Evolutionary conservation across 2,797 vertebrate genomes (phyloP).

Genomic region (Ambastaia sidthimunki): DNA sequence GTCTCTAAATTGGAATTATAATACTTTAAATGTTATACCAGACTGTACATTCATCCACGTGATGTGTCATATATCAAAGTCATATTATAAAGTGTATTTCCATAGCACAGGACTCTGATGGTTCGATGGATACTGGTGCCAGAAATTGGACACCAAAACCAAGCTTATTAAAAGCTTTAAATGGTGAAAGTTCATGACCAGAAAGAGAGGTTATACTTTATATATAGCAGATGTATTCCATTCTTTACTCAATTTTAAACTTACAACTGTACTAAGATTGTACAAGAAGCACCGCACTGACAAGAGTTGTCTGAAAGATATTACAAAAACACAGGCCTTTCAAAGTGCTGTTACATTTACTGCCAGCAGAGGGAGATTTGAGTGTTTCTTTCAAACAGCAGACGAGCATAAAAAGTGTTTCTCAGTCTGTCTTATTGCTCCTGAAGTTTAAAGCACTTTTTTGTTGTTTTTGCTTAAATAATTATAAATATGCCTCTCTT

Average conservation of each 20-base stretch:
- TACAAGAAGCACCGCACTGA: neutral
- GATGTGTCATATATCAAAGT: conserved; percentile 49
- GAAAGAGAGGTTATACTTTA: neutral
- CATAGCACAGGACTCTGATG: conserved; percentile 8
- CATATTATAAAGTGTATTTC: conserved; percentile 42
- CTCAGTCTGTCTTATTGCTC: conserved; percentile 35
- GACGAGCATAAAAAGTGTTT: neutral
- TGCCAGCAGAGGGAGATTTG: conserved; percentile 74
- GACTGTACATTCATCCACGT: conserved; percentile 34
- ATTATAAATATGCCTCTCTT: neutral
- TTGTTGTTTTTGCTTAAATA: neutral
- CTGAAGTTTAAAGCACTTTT: neutral
- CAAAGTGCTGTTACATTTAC: neutral
- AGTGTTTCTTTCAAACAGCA: conserved; percentile 30
- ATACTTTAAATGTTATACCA: conserved; percentile 42
- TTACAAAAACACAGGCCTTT: neutral
- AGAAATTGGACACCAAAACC: conserved; percentile 6
- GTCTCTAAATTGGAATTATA: conserved; percentile 25
- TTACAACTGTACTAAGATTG: neutral
- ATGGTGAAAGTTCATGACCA: conserved; percentile 7
- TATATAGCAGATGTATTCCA: neutral
- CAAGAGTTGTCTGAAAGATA: neutral
- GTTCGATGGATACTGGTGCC: conserved; percentile 5
- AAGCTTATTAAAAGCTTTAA: conserved; percentile 8
- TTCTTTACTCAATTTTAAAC: neutral